Base-by-base conservation (phyloP, 2,888 invertebrate genomes). In the Ormyrus nitidulus region DNA sequence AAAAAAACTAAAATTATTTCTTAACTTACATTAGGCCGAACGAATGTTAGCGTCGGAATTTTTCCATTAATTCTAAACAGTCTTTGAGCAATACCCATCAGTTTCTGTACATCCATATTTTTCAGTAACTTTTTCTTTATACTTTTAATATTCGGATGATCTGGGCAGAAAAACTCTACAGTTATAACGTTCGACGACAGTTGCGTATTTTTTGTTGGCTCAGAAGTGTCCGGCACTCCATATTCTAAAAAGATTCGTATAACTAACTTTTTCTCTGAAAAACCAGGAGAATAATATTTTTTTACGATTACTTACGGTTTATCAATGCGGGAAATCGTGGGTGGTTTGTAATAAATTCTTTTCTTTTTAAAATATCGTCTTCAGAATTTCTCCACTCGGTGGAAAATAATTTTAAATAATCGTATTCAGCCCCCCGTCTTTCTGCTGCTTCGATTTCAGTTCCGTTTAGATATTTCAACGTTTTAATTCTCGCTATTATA, bases 401-500 rank as follows among this genome's bases (percentile, higher is more conserved):
- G 0, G 96, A 96, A 90, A 95, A 95, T 44, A 94, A 93, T 90
- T 97, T 98, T 90, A 98, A 91, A 86, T 98, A 97, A 91, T 98
- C 98, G 81, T 97, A 95, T 87, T 98, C 98, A 0, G 98, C 96
- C 2, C 97, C 97, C 83, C 95, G 93, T 74, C 97, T 93, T 79
- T 96, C 94, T 77, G 94, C 94, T 0, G 92, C 87, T 0, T 92
- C 92, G 83, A 98, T 94, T 83, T 92, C 91, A 0, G 94, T 94
- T 54, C 95, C 95, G 91, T 96, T 96, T 13, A 96, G 91, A 86
- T 93, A 92, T 93, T 94, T 93, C 82, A 98, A 90, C 66, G 92
- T 93, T 44, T 92, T 93, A 87, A 98, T 94, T 90, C 95, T 95
- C n/a, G 96, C 97, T 44, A 96, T 94, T 78, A 97, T 92, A 81